These are phyloP conservation scores for Campopleginae sp. DNA, from an alignment of 2,888 invertebrate species.

Conservation along the genomic window DNA sequence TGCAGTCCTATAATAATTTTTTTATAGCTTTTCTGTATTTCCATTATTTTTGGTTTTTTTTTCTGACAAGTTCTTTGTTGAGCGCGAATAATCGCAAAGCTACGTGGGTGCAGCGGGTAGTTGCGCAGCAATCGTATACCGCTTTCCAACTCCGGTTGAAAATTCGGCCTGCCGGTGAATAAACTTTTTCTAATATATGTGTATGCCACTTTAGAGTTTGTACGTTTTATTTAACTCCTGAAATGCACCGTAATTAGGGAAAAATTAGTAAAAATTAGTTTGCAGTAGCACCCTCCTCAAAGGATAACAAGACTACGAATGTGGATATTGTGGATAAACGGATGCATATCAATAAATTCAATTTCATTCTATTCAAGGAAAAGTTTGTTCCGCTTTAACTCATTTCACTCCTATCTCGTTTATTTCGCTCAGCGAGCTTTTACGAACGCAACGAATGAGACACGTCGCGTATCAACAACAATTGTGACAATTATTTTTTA, in stretches of 20 bases:
- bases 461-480: neutral
- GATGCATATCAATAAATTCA: neutral
- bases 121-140: neutral
- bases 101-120: constrained; percentile 9
- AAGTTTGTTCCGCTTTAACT: neutral
- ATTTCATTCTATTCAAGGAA: neutral
- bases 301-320: constrained; percentile 2
- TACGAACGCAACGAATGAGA: neutral
- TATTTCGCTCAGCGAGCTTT: neutral
- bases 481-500: neutral
- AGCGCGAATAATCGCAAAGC: constrained; percentile 46
- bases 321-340: neutral
- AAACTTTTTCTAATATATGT: constrained; percentile 17
- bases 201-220: constrained; percentile 3
- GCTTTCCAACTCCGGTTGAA: constrained; percentile 38
- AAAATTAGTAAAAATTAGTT: constrained; percentile 24
- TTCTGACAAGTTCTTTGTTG: constrained; percentile 40
- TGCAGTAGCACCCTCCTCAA: constrained; percentile 1
- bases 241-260: constrained; percentile 19
- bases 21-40: constrained; percentile 13
- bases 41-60: constrained; percentile 8
- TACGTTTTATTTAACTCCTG: constrained; percentile 2
- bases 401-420: neutral
- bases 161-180: constrained; percentile 15
- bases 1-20: neutral